A percentile compares a stretch with the other conserved stretches of the same genome.
phyloP scores from a whole-genome alignment of 2,888 invertebrate species.

The Himalopsyche kuldschensis region DNA sequence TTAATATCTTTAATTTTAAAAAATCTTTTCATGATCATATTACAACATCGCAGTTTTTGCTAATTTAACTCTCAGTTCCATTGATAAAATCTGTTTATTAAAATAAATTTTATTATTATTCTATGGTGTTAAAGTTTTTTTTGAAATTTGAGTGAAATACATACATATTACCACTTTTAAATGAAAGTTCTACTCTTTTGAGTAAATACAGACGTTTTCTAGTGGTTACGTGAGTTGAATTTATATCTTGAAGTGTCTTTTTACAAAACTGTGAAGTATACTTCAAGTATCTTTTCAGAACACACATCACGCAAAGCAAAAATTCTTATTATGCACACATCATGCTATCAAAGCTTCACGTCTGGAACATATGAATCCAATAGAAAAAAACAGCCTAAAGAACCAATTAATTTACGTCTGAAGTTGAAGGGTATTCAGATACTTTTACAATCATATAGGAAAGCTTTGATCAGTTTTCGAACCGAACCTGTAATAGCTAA shows the following conservation, averaged over 20 bases:
- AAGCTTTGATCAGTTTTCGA: neutral
- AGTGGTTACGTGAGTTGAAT: neutral
- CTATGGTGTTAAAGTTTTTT: too few species aligned
- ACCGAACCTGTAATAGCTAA: neutral
- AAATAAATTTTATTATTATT: too few species aligned
- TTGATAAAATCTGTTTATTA: too few species aligned
- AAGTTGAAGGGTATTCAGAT: neutral
- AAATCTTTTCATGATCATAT: too few species aligned
- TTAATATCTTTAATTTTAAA: too few species aligned
- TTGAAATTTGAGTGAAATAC: too few species aligned
- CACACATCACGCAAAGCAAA: neutral
- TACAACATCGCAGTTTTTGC: too few species aligned
- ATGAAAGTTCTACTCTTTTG: neutral
- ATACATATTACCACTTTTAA: neutral
- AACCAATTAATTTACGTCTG: conserved; percentile 7
- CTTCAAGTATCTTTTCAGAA: neutral
- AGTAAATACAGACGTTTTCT: neutral
- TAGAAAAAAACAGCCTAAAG: neutral
- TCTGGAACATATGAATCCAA: neutral
- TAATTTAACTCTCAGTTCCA: too few species aligned
- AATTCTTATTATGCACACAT: conserved; percentile 22
- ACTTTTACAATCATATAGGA: neutral
- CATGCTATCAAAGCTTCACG: conserved; percentile 1
- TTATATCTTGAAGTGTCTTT: neutral
- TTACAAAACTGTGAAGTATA: neutral